These are phyloP conservation scores for Picus viridis DNA, from an alignment of 2,797 vertebrate genomes.

Conservation along the genomic window DNA sequence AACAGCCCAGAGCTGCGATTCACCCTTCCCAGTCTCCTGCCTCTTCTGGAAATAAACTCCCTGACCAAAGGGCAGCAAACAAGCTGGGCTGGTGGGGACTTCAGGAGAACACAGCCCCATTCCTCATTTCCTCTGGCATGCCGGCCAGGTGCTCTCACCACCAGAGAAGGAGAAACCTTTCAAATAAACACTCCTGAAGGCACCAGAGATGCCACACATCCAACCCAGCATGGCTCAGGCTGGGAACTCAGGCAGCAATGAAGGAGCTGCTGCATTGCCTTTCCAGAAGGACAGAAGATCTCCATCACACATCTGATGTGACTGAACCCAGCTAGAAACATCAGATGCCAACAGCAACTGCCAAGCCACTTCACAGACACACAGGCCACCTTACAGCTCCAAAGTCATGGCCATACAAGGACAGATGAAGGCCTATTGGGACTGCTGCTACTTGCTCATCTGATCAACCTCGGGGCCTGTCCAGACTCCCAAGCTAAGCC, in stretches of 20 bases:
- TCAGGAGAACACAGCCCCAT: fast-evolving
- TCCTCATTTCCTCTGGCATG: background rate
- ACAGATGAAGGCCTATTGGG: fast-evolving
- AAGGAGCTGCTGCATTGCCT: background rate
- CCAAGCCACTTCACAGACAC: background rate
- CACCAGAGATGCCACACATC: fast-evolving
- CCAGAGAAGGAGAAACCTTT: background rate
- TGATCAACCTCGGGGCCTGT: background rate
- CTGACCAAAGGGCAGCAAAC: background rate
- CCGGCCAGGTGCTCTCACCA: background rate
- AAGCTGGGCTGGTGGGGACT: background rate
- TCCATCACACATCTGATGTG: background rate
- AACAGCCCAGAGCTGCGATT: background rate
- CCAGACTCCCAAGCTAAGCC: background rate
- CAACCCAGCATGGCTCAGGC: background rate
- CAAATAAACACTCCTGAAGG: fast-evolving
- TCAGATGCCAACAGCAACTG: background rate
- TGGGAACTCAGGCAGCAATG: fast-evolving
- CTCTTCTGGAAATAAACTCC: background rate
- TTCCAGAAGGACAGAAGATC: background rate
- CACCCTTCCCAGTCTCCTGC: background rate
- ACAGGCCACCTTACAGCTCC: too few relatives aligned
- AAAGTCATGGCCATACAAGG: fast-evolving
- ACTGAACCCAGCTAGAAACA: background rate
- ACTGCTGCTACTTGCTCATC: background rate